phyloP scores from a whole-genome alignment of 2,113 vertebrate genomes.

The Lathamus discolor region DNA sequence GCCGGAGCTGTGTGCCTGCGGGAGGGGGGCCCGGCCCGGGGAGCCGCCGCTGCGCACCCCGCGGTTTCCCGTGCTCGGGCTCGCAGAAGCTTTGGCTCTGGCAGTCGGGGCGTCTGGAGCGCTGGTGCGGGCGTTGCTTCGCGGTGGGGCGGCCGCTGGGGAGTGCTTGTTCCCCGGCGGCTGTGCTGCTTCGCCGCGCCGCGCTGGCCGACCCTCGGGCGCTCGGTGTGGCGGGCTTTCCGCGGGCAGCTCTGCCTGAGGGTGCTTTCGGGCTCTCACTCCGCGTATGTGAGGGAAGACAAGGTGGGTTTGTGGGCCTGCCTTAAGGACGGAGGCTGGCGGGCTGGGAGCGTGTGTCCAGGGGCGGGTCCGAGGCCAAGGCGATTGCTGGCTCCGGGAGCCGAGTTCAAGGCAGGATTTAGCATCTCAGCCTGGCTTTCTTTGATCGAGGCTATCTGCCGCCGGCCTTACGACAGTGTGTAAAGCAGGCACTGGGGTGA shows the following conservation, averaged over 20 bases:
- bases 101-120: too few relatives aligned
- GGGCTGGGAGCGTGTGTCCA: rapidly evolving
- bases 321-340: rapidly evolving
- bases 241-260: neutral
- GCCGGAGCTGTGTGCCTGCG: neutral
- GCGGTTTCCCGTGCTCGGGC: neutral
- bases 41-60: too few relatives aligned
- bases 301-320: rapidly evolving
- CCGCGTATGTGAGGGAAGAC: rapidly evolving
- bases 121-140: neutral
- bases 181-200: too few relatives aligned
- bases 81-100: too few relatives aligned
- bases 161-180: neutral
- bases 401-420: neutral
- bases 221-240: neutral
- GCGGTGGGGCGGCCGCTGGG: too few relatives aligned
- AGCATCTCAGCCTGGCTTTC: too few relatives aligned
- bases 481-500: rapidly evolving
- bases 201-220: too few relatives aligned
- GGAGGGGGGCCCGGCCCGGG: neutral
- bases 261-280: rapidly evolving
- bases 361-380: rapidly evolving
- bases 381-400: neutral
- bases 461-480: rapidly evolving
- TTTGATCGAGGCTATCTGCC: too few relatives aligned